Conservation (phyloP, 2,797 vertebrate genomes). For the Pseudocheirus occidentalis region DNA sequence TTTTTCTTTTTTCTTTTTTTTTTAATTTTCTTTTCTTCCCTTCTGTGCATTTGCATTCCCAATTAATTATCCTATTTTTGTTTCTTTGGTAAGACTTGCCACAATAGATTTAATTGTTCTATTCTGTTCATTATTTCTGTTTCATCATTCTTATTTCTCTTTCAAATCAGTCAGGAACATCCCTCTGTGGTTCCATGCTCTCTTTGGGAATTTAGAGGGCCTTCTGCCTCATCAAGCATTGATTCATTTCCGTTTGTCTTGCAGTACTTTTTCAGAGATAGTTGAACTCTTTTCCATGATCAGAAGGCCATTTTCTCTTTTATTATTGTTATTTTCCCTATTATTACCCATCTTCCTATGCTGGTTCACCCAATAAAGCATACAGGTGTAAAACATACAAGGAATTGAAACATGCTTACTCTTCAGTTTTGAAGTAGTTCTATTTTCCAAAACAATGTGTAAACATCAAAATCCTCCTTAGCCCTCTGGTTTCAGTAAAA, state of each 20-base stretch:
- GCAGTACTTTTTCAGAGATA: neutral
- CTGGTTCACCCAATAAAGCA: neutral
- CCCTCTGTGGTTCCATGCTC: neutral
- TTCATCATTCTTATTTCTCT: neutral
- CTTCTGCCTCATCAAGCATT: neutral
- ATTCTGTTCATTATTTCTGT: neutral
- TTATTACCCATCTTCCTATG: neutral
- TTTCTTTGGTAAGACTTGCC: neutral
- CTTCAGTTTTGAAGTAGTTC: neutral
- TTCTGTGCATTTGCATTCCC: neutral
- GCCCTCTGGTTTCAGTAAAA: neutral
- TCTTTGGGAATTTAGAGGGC: neutral
- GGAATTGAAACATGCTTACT: neutral
- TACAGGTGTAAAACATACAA: neutral
- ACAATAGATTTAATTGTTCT: neutral
- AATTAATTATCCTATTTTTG: neutral
- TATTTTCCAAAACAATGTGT: neutral
- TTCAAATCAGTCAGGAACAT: neutral
- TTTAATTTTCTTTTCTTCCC: neutral
- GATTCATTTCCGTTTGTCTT: neutral
- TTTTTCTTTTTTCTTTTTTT: neutral
- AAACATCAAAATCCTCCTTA: neutral
- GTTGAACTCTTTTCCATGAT: neutral
- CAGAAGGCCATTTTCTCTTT: neutral
- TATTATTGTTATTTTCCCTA: neutral